These are phyloP conservation scores for Hypsibius dujardini DNA, from an alignment of 1,140 invertebrate genomes.

Conservation along the genomic window DNA sequence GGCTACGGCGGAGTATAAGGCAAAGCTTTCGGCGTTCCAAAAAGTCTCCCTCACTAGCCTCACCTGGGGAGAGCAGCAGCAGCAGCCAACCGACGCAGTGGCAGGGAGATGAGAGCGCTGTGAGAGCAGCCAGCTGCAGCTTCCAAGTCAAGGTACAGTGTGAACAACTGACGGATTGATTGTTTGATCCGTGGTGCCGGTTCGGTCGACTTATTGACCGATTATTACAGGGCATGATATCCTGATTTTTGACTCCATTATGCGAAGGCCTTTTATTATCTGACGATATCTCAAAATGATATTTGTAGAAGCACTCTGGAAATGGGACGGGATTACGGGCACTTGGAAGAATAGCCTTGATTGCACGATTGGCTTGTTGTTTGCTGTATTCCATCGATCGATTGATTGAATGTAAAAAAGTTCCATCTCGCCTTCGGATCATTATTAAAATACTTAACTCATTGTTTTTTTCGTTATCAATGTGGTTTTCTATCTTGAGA, in stretches of 20 bases:
- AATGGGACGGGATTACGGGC: background rate
- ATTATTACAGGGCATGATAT: background rate
- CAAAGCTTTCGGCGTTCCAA: constrained; percentile 68
- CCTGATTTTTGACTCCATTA: background rate
- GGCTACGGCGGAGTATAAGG: constrained; percentile 68
- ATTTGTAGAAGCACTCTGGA: background rate
- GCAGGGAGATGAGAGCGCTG: constrained; percentile 91
- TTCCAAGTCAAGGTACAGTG: constrained; percentile 76
- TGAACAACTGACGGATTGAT: background rate
- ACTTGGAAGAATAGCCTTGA: no score
- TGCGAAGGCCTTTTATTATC: background rate
- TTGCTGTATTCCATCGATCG: no score
- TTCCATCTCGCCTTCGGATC: no score
- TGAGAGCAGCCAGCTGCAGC: constrained; percentile 79
- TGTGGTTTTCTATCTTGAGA: no score
- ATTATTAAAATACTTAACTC: no score
- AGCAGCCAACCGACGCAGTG: constrained; percentile 88
- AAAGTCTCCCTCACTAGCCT: constrained; percentile 32
- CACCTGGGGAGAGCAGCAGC: constrained; percentile 44
- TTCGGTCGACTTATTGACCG: no score
- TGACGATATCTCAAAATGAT: background rate
- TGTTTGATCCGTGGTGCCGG: no score
- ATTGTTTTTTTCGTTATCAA: no score
- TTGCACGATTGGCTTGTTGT: no score
- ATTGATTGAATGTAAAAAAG: no score